Conservation (phyloP, 2,113 vertebrate species). For the Periophthalmodon schlosseri region DNA sequence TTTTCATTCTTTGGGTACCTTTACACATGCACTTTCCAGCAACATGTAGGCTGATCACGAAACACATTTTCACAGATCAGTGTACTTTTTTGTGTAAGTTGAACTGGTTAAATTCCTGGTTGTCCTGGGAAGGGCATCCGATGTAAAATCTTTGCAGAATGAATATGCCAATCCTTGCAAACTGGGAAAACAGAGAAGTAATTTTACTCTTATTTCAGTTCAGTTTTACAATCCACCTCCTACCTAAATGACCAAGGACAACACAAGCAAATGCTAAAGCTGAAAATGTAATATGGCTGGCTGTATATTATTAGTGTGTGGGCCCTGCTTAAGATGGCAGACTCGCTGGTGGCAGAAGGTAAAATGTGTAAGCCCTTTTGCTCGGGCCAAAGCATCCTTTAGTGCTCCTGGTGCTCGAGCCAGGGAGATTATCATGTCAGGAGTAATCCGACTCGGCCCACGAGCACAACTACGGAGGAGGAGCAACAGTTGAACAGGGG, state of each 20-base stretch:
- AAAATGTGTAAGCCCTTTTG: slow-evolving; percentile 60
- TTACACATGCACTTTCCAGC: not conserved
- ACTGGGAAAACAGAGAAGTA: not conserved
- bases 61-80: not conserved
- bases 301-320: not conserved
- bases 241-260: not conserved
- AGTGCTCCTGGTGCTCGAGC: slow-evolving; percentile 66
- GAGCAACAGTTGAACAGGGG: slow-evolving; percentile 67
- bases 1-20: not conserved
- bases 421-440: slow-evolving; percentile 77
- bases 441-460: slow-evolving; percentile 79
- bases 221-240: not conserved
- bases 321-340: slow-evolving; percentile 55
- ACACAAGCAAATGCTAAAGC: not conserved
- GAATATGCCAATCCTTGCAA: not conserved
- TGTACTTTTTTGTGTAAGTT: not conserved
- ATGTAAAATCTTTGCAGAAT: not conserved
- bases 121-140: not conserved
- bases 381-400: slow-evolving; percentile 74
- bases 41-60: not conserved
- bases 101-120: not conserved
- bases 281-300: not conserved
- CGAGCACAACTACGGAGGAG: slow-evolving; percentile 70
- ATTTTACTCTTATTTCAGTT: not conserved
- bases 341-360: slow-evolving; percentile 64